Evolutionary conservation across 2,113 vertebrate genomes (phyloP).

Genomic region (Pavo muticus): DNA sequence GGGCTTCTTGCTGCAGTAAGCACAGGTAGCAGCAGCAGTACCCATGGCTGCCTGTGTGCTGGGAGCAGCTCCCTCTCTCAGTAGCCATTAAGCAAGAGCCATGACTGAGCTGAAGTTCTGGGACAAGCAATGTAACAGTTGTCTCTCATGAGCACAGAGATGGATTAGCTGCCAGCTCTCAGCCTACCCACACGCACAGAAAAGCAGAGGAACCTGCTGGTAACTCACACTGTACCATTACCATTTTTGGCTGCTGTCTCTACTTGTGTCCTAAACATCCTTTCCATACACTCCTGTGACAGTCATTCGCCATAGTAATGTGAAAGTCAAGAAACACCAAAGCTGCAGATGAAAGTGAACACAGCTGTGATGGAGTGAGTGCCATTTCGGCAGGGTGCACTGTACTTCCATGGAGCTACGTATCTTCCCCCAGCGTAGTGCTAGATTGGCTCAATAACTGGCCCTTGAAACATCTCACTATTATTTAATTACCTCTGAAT

Average conservation of each 20-base stretch:
- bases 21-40: not conserved
- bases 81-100: not conserved
- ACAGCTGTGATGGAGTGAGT: not conserved
- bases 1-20: not conserved
- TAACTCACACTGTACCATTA: not conserved
- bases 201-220: constrained; percentile 29
- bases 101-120: not conserved
- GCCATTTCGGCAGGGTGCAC: not conserved
- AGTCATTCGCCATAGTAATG: constrained; percentile 26
- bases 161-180: not conserved
- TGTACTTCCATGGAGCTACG: not conserved
- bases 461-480: not conserved
- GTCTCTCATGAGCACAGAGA: not conserved
- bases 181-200: not conserved
- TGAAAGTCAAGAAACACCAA: constrained; percentile 7
- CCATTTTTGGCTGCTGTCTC: constrained; percentile 9
- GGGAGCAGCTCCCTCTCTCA: not conserved
- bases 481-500: constrained; percentile 39
- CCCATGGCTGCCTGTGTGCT: not conserved
- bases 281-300: not conserved
- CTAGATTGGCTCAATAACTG: not conserved
- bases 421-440: not conserved
- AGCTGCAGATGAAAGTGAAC: not conserved
- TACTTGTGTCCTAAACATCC: not conserved
- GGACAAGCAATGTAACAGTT: not conserved